Evolutionary conservation across 2,888 invertebrate genomes (phyloP).

Genomic region (Chrysodeixis includens): DNA sequence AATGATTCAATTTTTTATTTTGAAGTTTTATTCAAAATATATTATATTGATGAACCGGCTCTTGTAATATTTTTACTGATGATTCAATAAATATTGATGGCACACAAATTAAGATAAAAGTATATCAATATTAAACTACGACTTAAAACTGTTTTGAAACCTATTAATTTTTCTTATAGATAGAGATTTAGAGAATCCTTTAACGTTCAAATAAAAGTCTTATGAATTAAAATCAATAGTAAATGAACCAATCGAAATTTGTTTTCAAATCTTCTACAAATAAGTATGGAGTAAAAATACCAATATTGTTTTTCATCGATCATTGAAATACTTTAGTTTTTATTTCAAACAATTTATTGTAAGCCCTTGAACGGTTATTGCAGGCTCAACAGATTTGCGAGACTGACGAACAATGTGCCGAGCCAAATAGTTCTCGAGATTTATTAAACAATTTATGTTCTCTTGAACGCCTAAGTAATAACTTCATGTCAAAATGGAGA

Average conservation of each 20-base stretch:
- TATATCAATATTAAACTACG: no score
- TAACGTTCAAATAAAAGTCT: neutral
- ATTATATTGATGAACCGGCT: constrained; percentile 42
- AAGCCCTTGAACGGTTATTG: neutral
- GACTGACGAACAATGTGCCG: constrained; percentile 24
- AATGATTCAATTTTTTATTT: constrained; percentile 39
- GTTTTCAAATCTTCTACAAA: no score
- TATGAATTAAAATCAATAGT: neutral
- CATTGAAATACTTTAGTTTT: neutral
- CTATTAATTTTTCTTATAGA: no score
- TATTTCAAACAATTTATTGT: neutral
- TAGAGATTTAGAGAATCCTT: no score
- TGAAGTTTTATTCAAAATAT: constrained; percentile 26
- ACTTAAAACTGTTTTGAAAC: no score
- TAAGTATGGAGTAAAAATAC: no score
- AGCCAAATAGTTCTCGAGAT: constrained; percentile 51
- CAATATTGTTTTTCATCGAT: neutral
- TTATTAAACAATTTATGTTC: constrained; percentile 39
- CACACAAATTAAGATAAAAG: no score
- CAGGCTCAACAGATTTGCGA: constrained; percentile 25
- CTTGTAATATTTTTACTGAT: constrained; percentile 29
- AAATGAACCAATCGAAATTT: no score
- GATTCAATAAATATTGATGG: constrained; percentile 22
- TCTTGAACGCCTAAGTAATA: constrained; percentile 62
- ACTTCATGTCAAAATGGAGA: constrained; percentile 66